Conservation (phyloP, 2,797 vertebrate genomes). For the Microhierax caerulescens region DNA sequence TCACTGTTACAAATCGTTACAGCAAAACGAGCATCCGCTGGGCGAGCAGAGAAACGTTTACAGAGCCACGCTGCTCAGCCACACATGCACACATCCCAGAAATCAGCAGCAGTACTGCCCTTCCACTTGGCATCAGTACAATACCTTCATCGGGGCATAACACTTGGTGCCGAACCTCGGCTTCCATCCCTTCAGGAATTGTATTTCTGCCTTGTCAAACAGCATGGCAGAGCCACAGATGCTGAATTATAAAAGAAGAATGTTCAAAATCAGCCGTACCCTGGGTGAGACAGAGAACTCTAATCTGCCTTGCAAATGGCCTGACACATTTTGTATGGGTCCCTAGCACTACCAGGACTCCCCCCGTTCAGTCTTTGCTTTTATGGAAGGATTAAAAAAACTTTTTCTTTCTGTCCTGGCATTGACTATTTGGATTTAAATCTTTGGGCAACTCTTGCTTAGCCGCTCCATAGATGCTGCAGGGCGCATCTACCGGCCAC, state of each 20-base stretch:
- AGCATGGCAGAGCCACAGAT: background rate
- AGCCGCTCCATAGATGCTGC: background rate
- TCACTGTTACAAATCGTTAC: background rate
- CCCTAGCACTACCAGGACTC: background rate
- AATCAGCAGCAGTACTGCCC: background rate
- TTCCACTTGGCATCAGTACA: background rate
- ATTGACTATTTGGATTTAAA: background rate
- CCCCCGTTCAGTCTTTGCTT: background rate
- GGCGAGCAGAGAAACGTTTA: background rate
- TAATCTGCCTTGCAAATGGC: background rate
- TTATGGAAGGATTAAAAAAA: background rate
- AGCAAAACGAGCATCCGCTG: background rate
- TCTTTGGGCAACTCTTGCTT: background rate
- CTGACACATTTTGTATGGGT: background rate
- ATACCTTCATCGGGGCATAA: background rate
- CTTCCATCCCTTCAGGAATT: background rate
- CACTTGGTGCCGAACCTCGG: background rate
- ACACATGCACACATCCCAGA: background rate
- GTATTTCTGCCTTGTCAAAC: background rate
- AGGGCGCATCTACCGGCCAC: background rate
- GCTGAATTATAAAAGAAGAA: background rate
- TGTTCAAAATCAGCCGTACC: fast-evolving
- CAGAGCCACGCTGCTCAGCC: background rate
- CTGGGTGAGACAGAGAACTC: background rate
- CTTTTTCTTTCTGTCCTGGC: background rate